Evolutionary conservation across 2,797 vertebrate genomes (phyloP), one percentile per base, ranked within the genome.

Genomic region (Chelmon rostratus): DNA sequence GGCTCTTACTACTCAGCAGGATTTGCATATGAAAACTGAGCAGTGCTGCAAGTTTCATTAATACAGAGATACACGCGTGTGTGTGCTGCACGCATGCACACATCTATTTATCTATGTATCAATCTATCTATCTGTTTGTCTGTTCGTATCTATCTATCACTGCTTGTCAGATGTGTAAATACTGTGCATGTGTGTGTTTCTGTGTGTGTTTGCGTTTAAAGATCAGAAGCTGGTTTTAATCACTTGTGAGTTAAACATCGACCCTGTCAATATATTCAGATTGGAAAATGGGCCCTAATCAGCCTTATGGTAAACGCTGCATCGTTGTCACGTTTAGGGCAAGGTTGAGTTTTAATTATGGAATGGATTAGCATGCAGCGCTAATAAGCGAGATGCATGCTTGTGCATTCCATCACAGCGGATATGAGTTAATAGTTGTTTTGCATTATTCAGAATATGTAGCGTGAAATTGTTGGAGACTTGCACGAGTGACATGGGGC

Each of bases 21-120:
- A 81, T 81, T 75, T 81, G 66, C 74, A 81, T 78, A 56, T 53
- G 56, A 86, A 85, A 73, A 73, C 52, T 38, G 62, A 85, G 70
- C 33, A 40, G 25, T 49, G 62, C 37, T 58, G 25, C 38, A 46
- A 58, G 64, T 53, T 42, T 70, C 78, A 79, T 70, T 76, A 67
- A 79, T 46, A 46, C 50, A 64, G 15, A 73, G 42, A 5, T 5
- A 31, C 6, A 61, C 28, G 0, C n/a, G 25, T 67, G 38, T 63
- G 54, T 67, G 21, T 61, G 35, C 7, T 67, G 13, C 25, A 31
- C 54, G 19, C 16, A 6, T 1, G 35, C 4, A 11, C 40, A 11
- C 38, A 19, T 73, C 10, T 15, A 10, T 62, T n/a, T 28, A 31
- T 76, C 21, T 38, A 62, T 46, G 68, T 62, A 50, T 31, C 42